Evolutionary conservation across 2,113 vertebrate genomes (phyloP).

Genomic region (Platysteira castanea): DNA sequence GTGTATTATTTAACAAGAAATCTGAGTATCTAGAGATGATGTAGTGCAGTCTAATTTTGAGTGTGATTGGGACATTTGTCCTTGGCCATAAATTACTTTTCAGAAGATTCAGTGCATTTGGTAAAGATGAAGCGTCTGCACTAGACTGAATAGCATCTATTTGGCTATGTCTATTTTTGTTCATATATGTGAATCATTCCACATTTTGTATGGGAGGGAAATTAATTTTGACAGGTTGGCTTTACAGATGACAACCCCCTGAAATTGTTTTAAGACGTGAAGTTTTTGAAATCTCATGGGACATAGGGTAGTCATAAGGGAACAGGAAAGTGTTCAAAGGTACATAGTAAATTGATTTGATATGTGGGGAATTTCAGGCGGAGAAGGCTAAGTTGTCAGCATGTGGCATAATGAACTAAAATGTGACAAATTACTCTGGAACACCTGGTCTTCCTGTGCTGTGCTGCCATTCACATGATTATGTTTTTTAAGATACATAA

Average conservation of each 20-base stretch:
- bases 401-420: not conserved
- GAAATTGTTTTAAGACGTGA: not conserved
- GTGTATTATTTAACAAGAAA: not conserved
- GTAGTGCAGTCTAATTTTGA: not conserved
- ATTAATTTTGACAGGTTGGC: conserved; percentile 8
- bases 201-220: not conserved
- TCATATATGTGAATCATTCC: not conserved
- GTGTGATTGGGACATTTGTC: not conserved
- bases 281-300: not conserved
- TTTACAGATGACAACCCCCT: not conserved
- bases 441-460: not conserved
- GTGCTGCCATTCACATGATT: not conserved
- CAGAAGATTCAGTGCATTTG: not conserved
- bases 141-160: not conserved
- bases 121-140: not conserved
- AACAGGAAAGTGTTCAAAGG: not conserved
- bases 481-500: not conserved
- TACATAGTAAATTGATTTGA: not conserved
- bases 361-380: not conserved
- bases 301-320: not conserved
- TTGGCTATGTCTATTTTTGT: not conserved
- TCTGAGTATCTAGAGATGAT: not conserved
- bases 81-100: not conserved
- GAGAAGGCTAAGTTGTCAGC: not conserved
- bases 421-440: conserved; percentile 11